phyloP scores from a whole-genome alignment of 1,140 invertebrate species.

The Dinothrombium tinctorium region DNA sequence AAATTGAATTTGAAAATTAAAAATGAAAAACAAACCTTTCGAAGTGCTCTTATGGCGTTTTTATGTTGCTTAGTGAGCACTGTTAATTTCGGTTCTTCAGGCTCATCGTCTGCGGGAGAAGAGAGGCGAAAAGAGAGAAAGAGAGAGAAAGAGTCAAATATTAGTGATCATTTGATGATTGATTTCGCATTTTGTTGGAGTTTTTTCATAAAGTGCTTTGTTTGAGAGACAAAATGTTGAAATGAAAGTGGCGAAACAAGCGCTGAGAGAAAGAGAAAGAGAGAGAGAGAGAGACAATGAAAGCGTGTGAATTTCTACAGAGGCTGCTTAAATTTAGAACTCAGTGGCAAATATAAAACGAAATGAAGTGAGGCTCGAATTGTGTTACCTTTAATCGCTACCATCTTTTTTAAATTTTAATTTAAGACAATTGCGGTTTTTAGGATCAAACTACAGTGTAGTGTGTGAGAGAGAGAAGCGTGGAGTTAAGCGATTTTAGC shows the following conservation, averaged over 20 bases:
- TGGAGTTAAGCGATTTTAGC: too few relatives aligned
- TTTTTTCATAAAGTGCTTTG: not conserved
- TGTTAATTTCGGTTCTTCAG: slow-evolving; percentile 37
- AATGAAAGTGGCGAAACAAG: not conserved
- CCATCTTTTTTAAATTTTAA: not conserved
- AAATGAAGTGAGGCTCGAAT: not conserved
- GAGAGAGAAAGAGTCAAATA: slow-evolving; percentile 22
- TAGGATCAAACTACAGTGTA: too few relatives aligned
- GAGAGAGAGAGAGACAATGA: not conserved
- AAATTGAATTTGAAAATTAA: not conserved
- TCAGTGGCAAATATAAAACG: not conserved
- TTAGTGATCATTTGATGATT: not conserved
- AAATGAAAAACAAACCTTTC: slow-evolving; percentile 42
- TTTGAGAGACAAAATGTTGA: not conserved
- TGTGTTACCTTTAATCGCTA: not conserved
- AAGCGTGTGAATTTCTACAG: too few relatives aligned
- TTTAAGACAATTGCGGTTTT: not conserved
- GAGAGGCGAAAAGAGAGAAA: slow-evolving; percentile 15
- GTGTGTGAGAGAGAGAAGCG: not conserved
- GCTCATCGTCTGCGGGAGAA: slow-evolving; percentile 31
- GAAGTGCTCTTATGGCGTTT: slow-evolving; percentile 66
- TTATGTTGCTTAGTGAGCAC: slow-evolving; percentile 63
- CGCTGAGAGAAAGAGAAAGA: not conserved
- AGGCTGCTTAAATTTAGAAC: too few relatives aligned
- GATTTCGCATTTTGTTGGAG: not conserved